A percentile compares a stretch with the other conserved stretches of the same genome.
Conservation (phyloP, 2,113 vertebrate genomes). For the Choloepus hoffmanni region DNA sequence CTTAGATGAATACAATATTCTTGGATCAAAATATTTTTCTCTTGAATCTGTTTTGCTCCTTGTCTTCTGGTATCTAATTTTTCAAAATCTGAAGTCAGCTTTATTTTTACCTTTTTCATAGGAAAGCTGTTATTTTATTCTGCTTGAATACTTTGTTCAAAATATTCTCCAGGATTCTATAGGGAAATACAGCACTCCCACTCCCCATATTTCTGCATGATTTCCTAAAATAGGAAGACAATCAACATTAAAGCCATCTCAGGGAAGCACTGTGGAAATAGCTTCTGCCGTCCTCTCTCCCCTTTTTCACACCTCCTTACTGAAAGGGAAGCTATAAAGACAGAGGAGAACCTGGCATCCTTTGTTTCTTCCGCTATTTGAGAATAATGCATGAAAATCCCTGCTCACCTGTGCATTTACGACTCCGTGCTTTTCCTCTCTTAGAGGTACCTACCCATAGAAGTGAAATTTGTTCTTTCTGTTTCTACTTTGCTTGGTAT, state of each 20-base stretch:
- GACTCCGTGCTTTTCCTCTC: not conserved
- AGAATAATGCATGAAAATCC: not conserved
- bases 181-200: not conserved
- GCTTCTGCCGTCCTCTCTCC: not conserved
- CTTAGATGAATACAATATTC: not conserved
- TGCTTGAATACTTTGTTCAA: not conserved
- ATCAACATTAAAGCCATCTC: not conserved
- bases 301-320: not conserved
- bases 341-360: not conserved
- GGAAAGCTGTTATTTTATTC: not conserved
- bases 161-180: not conserved
- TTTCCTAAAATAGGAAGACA: not conserved
- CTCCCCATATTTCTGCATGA: not conserved
- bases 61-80: not conserved
- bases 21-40: not conserved
- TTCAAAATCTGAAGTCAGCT: not conserved
- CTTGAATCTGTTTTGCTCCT: not conserved
- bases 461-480: not conserved
- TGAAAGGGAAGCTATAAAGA: not conserved
- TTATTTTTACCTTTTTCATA: constrained; percentile 6
- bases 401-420: not conserved
- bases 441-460: not conserved
- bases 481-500: not conserved
- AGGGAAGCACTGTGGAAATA: not conserved
- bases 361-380: not conserved